Percentiles rank a stretch among this genome's conserved stretches.
Evolutionary conservation across 2,888 invertebrate species (phyloP).

Genomic region (Dermolepida albohirtum): DNA sequence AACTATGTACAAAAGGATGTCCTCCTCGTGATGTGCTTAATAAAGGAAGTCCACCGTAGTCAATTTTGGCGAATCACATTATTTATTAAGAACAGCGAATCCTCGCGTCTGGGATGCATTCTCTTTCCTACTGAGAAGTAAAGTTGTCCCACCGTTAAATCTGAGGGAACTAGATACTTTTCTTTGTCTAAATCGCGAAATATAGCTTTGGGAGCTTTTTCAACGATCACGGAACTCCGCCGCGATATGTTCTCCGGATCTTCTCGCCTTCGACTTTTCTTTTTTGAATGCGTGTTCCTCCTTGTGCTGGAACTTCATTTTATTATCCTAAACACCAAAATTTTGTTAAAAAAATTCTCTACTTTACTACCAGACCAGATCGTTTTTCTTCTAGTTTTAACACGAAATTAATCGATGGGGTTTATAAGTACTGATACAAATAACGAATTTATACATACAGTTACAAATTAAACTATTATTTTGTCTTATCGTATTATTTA

Average conservation of each 20-base stretch:
- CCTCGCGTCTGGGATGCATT: slow-evolving; percentile 85
- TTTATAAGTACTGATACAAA: no score
- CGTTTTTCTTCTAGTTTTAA: slow-evolving; percentile 55
- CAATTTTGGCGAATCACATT: slow-evolving; percentile 88
- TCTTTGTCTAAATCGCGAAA: slow-evolving; percentile 89
- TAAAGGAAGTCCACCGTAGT: slow-evolving; percentile 89
- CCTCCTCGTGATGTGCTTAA: slow-evolving; percentile 98
- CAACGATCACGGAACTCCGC: slow-evolving; percentile 89
- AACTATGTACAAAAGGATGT: slow-evolving; percentile 99
- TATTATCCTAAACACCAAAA: slow-evolving; percentile 34
- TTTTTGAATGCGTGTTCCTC: slow-evolving; percentile 89
- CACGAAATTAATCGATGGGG: slow-evolving; percentile 59
- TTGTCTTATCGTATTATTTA: no score
- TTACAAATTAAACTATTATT: no score
- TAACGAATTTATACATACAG: no score
- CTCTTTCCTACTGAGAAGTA: slow-evolving; percentile 88
- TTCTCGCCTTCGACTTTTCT: slow-evolving; percentile 86
- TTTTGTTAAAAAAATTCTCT: slow-evolving; percentile 47
- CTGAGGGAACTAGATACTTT: slow-evolving; percentile 87
- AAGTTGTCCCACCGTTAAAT: slow-evolving; percentile 88
- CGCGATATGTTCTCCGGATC: slow-evolving; percentile 86
- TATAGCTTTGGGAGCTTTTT: slow-evolving; percentile 85
- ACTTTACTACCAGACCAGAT: slow-evolving; percentile 50
- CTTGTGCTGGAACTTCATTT: slow-evolving; percentile 89
- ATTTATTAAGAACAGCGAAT: slow-evolving; percentile 89